Evolutionary conservation across 1,140 invertebrate genomes (phyloP), one percentile per base, ranked within the genome.

Genomic region (Bombus superbus): DNA sequence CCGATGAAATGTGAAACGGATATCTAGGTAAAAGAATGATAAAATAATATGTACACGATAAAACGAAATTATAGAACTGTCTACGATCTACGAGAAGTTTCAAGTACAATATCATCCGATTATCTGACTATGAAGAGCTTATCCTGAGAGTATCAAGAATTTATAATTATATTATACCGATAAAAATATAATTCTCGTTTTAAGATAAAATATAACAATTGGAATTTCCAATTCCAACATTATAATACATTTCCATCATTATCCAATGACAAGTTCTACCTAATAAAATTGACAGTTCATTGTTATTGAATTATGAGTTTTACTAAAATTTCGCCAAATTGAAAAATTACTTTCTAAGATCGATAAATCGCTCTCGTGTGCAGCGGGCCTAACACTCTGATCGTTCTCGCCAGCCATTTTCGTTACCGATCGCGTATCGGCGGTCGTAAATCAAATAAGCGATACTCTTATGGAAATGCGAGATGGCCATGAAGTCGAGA

Each of bases 391-490:
- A 66, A 66, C n/a, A 2, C 13, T 66, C 62, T 9, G 28, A 22
- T n/a, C n/a, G 11, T 62, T n/a, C 22, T n/a, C 59, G 10, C 15
- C 6, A 57, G 47, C 25, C 8, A 35, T 74, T 74, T 81, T 74
- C 53, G 53, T 9, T 38, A n/a, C n/a, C 9, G 35, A 32, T 18
- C 53, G n/a, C 69, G n/a, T 81, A 81, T 81, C 80, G 53, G 2
- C 22, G 40, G 11, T 18, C 53, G 71, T 81, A 73, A 81, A 81
- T 81, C 69, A 81, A 81, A 73, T 28, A 44, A 47, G n/a, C n/a
- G 69, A 73, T 73, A 81, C 22, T 28, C 35, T 74, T 64, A 32
- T 82, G 66, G n/a, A 81, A 81, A 82, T 82, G 40, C 59, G 38
- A 42, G 53, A 71, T 25, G 44, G 47, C 76, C 8, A 73, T 32